A percentile compares a stretch with the other conserved stretches of the same genome.
These are phyloP conservation scores for Drosophila nr. medialis DNA, from an alignment of 2,888 invertebrate species.

Conservation along the genomic window DNA sequence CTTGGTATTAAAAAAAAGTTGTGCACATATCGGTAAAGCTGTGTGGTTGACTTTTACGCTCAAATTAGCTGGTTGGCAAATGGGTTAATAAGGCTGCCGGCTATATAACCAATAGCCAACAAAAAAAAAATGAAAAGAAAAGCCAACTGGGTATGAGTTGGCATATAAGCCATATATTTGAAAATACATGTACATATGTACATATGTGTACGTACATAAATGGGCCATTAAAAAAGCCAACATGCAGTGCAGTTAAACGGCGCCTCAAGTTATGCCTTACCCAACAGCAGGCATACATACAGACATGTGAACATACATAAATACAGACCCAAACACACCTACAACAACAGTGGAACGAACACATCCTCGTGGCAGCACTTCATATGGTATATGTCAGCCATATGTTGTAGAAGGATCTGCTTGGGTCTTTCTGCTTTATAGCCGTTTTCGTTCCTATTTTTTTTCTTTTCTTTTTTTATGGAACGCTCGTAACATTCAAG, in stretches of 20 bases:
- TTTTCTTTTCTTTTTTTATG: slow-evolving; percentile 57
- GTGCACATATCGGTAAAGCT: neutral
- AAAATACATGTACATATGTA: slow-evolving; percentile 20
- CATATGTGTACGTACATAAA: slow-evolving; percentile 21
- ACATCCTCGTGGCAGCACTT: slow-evolving; percentile 3
- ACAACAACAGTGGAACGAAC: slow-evolving; percentile 6
- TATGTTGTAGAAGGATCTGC: slow-evolving; percentile 42
- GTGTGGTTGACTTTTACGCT: slow-evolving; percentile 35
- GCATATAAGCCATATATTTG: neutral
- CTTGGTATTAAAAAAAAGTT: slow-evolving; percentile 1
- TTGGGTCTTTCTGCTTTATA: slow-evolving; percentile 49
- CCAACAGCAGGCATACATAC: slow-evolving; percentile 6
- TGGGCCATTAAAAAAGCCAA: slow-evolving; percentile 65
- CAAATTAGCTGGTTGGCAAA: slow-evolving; percentile 55
- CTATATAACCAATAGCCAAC: slow-evolving; percentile 23
- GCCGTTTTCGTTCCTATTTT: slow-evolving; percentile 18
- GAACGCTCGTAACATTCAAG: slow-evolving; percentile 73
- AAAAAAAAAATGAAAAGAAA: neutral
- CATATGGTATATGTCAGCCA: slow-evolving; percentile 32
- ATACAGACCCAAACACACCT: slow-evolving; percentile 4
- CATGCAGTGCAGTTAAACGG: slow-evolving; percentile 73
- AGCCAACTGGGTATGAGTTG: neutral
- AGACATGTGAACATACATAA: neutral
- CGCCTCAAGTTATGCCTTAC: slow-evolving; percentile 55
- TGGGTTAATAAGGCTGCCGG: slow-evolving; percentile 59